Percentiles rank a stretch among this genome's conserved stretches.
phyloP scores from a whole-genome alignment of 1,140 invertebrate species.

The Probaryconus sp. region DNA sequence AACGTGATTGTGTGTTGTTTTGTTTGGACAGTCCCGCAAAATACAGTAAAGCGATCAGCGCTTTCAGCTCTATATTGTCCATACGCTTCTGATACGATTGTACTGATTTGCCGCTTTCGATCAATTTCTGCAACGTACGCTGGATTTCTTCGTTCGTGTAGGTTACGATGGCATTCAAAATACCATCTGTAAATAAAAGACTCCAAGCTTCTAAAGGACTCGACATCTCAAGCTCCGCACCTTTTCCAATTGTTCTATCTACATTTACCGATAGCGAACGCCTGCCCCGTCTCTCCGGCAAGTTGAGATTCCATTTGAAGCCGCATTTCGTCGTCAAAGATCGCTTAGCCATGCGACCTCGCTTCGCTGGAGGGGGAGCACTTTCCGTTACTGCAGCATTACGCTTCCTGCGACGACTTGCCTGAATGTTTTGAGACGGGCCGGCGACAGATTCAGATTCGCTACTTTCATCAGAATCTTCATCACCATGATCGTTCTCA shows the following conservation, averaged over 20 bases:
- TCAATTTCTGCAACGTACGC: neutral
- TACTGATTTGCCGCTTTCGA: neutral
- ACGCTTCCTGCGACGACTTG: no score
- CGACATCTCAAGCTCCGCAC: slow-evolving; percentile 39
- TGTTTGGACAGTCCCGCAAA: slow-evolving; percentile 14
- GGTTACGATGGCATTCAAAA: slow-evolving; percentile 75
- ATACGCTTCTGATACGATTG: neutral
- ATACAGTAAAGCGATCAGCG: slow-evolving; percentile 26
- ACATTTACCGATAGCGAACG: neutral
- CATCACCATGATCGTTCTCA: no score
- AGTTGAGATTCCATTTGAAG: no score
- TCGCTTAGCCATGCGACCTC: no score
- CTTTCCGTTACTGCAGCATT: no score
- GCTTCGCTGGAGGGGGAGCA: no score
- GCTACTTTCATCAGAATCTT: no score
- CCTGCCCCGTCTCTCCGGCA: neutral
- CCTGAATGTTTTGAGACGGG: no score
- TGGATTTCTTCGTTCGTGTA: slow-evolving; percentile 76
- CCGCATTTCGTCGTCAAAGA: no score
- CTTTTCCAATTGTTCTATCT: neutral
- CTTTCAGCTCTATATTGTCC: slow-evolving; percentile 4
- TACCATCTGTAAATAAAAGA: slow-evolving; percentile 75
- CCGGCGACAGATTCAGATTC: no score
- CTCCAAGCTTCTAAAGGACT: slow-evolving; percentile 75
- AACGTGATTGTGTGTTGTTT: neutral